Percentiles rank a stretch among this genome's conserved stretches.
Conservation (phyloP, 2,797 vertebrate genomes). For the Aselliscus stoliczkanus region DNA sequence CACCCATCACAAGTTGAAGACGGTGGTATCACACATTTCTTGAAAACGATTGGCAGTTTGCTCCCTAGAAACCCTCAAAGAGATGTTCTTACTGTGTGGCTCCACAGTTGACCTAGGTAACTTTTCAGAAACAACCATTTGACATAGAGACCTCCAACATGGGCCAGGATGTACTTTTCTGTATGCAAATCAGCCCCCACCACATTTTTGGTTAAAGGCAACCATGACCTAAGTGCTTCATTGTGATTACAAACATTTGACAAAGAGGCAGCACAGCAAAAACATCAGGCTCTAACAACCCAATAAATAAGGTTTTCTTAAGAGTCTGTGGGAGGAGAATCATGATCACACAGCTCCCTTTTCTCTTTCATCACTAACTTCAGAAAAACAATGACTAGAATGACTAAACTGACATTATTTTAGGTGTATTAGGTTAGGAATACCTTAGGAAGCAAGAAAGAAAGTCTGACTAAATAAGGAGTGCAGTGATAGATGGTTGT, state of each 20-base stretch:
- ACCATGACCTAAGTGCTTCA: slow-evolving; percentile 77
- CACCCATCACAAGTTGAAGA: slow-evolving; percentile 80
- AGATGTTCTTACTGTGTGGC: slow-evolving; percentile 74
- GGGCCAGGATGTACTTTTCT: slow-evolving; percentile 77
- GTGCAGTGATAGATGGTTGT: background rate
- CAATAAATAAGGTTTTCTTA: background rate
- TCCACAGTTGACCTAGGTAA: slow-evolving; percentile 74
- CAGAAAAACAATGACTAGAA: background rate
- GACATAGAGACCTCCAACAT: slow-evolving; percentile 77
- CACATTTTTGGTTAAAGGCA: slow-evolving; percentile 72
- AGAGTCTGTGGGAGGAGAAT: background rate
- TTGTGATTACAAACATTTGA: slow-evolving; percentile 16
- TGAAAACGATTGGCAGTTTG: slow-evolving; percentile 69
- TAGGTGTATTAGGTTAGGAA: background rate
- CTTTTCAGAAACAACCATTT: slow-evolving; percentile 80
- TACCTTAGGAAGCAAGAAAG: background rate
- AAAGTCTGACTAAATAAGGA: background rate
- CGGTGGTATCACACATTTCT: slow-evolving; percentile 75
- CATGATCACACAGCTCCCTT: background rate
- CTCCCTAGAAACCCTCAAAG: slow-evolving; percentile 73
- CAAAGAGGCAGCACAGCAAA: background rate
- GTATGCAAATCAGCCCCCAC: slow-evolving; percentile 77
- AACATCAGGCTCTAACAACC: background rate
- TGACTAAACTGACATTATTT: background rate
- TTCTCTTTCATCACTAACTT: background rate